Base-by-base conservation (phyloP, 2,113 vertebrate genomes). In the Silurus glanis region DNA sequence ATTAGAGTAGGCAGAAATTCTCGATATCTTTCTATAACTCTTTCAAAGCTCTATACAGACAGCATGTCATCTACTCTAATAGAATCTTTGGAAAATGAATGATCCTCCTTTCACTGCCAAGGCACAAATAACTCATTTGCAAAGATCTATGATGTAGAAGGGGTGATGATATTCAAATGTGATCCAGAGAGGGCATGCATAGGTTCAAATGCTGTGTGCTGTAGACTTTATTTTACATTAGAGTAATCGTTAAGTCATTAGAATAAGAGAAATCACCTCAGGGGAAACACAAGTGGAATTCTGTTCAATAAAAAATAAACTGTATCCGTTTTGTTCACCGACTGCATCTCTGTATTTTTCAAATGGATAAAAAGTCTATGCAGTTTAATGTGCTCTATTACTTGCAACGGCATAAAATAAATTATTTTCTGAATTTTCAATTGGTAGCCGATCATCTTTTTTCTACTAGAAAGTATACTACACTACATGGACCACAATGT, bases 81-180 rank as follows among this genome's bases (percentile, higher is more conserved):
- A 64, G 56, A 9, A 58, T 49, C 37, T 25, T 25, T 13, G 10
- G 76, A 59, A 74, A 37, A 49, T 74, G 23, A 75, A 84, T 5
- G 3, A 14, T 56, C 49, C 21, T 9, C 9, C 21, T 66, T 67
- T 67, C 8, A 16, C 81, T 55, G 19, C 9, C 78, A 45, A 12
- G 28, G 61, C 55, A 72, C 55, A 51, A 62, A 84, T 28, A 64
- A 64, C 58, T 51, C 23, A 21, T 66, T 85, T 51, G 56, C 13
- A 85, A 84, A 61, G 67, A 72, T 61, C 71, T 45, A 51, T 78
- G 72, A 78, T 64, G 5, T 21, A 53, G n/a, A 85, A 78, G 58
- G 21, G 6, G 5, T 25, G 56, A 51, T 13, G 14, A 62, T 51
- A 64, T 61, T 64, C 49, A 64, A 85, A 78, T 64, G 0, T 49